phyloP scores from a whole-genome alignment of 2,113 vertebrate genomes.

The Stictonetta naevosa region DNA sequence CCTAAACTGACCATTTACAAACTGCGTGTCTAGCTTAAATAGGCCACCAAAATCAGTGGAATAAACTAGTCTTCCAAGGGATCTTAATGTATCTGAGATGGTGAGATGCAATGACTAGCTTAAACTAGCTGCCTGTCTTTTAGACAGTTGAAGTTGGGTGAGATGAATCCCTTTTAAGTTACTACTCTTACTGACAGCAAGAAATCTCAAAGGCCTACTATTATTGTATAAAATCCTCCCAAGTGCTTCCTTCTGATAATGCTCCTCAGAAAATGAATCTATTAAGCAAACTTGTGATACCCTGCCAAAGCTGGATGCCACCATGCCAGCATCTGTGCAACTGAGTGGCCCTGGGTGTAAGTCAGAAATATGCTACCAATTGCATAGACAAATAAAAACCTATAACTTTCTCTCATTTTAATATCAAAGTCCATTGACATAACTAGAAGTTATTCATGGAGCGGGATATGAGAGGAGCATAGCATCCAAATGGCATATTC shows the following conservation, averaged over 20 bases:
- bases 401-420: constrained; percentile 49
- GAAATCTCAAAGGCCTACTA: neutral
- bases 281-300: neutral
- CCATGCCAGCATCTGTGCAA: neutral
- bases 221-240: neutral
- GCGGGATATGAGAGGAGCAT: neutral
- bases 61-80: neutral
- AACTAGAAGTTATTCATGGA: neutral
- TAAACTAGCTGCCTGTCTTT: neutral
- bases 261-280: constrained; percentile 48
- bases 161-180: neutral
- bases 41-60: neutral
- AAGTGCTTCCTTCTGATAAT: neutral
- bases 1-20: neutral
- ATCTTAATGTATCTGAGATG: neutral
- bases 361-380: constrained; percentile 33
- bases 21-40: neutral
- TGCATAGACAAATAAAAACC: constrained; percentile 43
- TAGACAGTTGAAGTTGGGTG: neutral
- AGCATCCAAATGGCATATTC: neutral
- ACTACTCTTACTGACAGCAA: neutral
- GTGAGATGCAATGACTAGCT: neutral
- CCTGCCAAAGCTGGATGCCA: constrained; percentile 32
- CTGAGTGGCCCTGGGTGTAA: neutral
- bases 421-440: neutral